Percentiles rank a stretch among this genome's conserved stretches.
Conservation (phyloP, 35 echinoderm and acorn worm genomes). For the Ptychodera flava region DNA sequence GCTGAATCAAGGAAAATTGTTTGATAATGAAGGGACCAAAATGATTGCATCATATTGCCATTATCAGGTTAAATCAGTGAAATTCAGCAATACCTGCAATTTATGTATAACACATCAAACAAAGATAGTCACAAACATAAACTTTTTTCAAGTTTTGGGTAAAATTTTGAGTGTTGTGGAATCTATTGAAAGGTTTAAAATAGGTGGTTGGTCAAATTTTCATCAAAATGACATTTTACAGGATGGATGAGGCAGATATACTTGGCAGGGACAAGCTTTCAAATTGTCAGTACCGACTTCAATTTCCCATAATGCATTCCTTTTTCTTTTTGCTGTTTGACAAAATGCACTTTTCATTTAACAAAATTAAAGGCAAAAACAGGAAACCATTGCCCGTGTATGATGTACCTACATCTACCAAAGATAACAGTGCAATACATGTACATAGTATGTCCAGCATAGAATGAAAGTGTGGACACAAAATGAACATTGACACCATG, state of each 20-base stretch:
- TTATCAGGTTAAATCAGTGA: no score
- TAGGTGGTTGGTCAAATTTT: neutral
- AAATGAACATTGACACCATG: neutral
- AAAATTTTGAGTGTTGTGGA: neutral
- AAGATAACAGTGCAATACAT: constrained; percentile 1
- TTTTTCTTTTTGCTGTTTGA: neutral
- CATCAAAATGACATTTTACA: neutral
- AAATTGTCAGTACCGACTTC: neutral
- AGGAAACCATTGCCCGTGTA: neutral
- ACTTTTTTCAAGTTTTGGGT: neutral
- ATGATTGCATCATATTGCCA: no score
- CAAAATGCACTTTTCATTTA: neutral
- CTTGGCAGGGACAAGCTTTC: neutral
- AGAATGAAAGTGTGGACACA: neutral
- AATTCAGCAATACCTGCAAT: no score
- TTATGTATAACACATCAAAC: neutral
- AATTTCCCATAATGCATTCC: no score
- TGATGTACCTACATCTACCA: neutral
- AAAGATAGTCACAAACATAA: neutral
- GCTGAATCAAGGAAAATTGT: no score
- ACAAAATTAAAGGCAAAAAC: neutral
- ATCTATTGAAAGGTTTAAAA: neutral
- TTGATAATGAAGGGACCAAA: no score
- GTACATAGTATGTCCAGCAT: neutral
- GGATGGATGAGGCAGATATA: neutral